phyloP scores from a whole-genome alignment of 2,888 invertebrate species.

The Agriopis leucophaearia region DNA sequence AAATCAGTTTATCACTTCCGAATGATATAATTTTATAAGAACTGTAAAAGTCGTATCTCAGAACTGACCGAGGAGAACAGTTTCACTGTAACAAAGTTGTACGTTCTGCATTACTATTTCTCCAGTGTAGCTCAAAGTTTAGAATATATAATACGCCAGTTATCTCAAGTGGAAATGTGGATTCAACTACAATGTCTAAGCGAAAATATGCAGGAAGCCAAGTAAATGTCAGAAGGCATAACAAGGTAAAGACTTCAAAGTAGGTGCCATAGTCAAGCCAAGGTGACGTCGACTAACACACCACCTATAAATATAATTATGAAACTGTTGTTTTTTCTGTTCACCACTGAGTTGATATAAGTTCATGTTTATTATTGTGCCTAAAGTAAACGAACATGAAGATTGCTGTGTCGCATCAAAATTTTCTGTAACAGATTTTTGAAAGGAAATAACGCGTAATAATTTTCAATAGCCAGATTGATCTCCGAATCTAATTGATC shows the following conservation, averaged over 20 bases:
- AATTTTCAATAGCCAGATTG: too few species aligned
- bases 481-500: too few species aligned
- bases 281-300: conserved; percentile 35
- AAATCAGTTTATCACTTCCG: too few species aligned
- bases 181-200: conserved; percentile 24
- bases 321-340: too few species aligned
- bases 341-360: too few species aligned
- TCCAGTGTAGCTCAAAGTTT: conserved; percentile 10
- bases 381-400: too few species aligned
- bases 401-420: too few species aligned
- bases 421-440: too few species aligned
- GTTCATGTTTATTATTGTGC: too few species aligned
- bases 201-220: conserved; percentile 58
- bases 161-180: conserved; percentile 27
- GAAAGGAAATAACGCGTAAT: too few species aligned
- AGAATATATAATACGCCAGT: conserved; percentile 11
- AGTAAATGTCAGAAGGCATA: conserved; percentile 72
- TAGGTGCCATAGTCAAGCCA: conserved; percentile 39
- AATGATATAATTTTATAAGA: too few species aligned
- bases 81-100: conserved; percentile 14
- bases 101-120: conserved; percentile 9
- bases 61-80: background rate
- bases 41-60: background rate
- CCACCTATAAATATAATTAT: conserved; percentile 11
- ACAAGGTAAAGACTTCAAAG: conserved; percentile 56